A percentile compares a stretch with the other conserved stretches of the same genome.
Evolutionary conservation across 2,797 vertebrate species (phyloP).

Genomic region (Novumbra hubbsi): DNA sequence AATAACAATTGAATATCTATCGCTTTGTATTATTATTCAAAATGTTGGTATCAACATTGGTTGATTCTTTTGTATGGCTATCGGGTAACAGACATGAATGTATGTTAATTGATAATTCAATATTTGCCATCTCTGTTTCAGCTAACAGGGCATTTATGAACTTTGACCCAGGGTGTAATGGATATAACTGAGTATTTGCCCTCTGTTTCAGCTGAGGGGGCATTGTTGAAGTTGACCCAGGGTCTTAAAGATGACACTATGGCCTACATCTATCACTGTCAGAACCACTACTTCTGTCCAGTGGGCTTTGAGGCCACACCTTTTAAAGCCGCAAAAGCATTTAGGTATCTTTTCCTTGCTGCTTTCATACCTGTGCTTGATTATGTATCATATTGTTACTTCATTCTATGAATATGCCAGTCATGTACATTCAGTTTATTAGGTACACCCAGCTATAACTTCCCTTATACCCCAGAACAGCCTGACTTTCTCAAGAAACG

Average conservation of each 20-base stretch:
- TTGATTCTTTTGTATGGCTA: too few species aligned
- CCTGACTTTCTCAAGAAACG: too few species aligned
- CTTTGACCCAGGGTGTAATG: too few species aligned
- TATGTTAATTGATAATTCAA: too few species aligned
- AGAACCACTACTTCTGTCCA: conserved; percentile 99
- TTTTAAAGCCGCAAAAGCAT: conserved; percentile 91
- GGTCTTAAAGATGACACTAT: conserved; percentile 92
- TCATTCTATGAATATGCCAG: neutral
- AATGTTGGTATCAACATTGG: too few species aligned
- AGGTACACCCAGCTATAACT: too few species aligned
- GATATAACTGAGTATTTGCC: neutral
- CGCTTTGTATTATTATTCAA: too few species aligned
- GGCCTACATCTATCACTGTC: conserved; percentile 98
- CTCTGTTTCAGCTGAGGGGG: conserved; percentile 71
- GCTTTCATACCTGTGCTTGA: neutral
- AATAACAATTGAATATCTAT: too few species aligned
- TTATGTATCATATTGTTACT: neutral
- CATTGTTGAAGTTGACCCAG: conserved; percentile 88
- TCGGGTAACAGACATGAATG: too few species aligned
- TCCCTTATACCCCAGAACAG: too few species aligned
- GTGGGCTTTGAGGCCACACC: conserved; percentile 97
- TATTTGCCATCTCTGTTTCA: conserved; percentile 5
- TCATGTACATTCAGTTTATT: too few species aligned
- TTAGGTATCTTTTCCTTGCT: conserved; percentile 78
- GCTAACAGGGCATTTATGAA: neutral